Evolutionary conservation across 2,888 invertebrate genomes (phyloP), one percentile per base, ranked within the genome.

Genomic region (Ptychoptera albimana): DNA sequence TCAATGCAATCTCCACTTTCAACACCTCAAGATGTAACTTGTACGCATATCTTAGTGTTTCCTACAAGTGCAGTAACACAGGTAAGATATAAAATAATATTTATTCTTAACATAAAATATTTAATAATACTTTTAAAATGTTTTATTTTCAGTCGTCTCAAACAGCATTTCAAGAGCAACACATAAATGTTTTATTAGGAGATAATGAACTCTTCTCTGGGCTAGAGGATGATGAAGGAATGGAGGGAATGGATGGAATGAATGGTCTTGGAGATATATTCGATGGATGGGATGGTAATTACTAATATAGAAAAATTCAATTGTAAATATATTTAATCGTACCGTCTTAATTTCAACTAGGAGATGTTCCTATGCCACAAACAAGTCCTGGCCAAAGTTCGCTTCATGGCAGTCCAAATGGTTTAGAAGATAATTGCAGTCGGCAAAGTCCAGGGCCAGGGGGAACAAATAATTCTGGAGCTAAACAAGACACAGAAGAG

Each of bases 41-140:
- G 89, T 63, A 97, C 97, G 47, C 98, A 98, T 63, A 97, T 98
- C 53, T 77, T 98, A 54, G 97, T 97, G 53, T 97, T 98, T 69
- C 97, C 97, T 42, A 97, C 94, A 36, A 94, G 89, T 48, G 92
- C 93, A 37, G 88, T 88, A 46, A 88, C 92, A 47, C 88, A 88
- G 77, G 84, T 43, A 34, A 35, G 11, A 13, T 11, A 30, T 36
- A 37, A n/a, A 8, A 39, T 34, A n/a, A 14, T 13, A 39, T 2
- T 35, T 12, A 9, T 40, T 34, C 14, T 12, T 11, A 45, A 35
- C 12, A 13, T 6, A 38, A 11, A 2, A 15, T 30, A 38, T 16
- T 36, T 7, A 3, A 32, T 9, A 36, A 32, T 29, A 29, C 30
- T 16, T 10, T 44, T n/a, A 40, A n/a, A n/a, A n/a, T n/a, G n/a